Base-by-base conservation (phyloP, 2,888 invertebrate genomes). In the Lithosia quadra region DNA sequence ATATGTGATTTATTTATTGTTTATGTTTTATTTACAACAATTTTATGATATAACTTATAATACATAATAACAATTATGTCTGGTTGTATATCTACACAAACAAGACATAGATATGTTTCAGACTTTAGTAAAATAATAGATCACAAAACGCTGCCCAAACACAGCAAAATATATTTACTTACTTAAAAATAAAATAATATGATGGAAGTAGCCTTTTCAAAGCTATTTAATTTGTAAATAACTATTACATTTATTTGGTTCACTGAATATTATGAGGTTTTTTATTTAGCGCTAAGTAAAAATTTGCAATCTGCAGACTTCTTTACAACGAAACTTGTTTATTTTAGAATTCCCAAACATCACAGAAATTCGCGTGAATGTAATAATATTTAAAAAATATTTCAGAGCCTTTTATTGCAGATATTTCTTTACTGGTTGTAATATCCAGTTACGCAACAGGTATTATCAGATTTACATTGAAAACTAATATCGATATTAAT, bases 71-170 rank as follows among this genome's bases (percentile, higher is more conserved):
- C 84, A 84, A 80, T 85, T 82, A 82, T 81, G 82, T 74, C 80
- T 80, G 80, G 68, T 74, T 79, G 74, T 79, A 81, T 90, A 90
- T 88, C 86, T 90, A 90, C 87, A 88, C 84, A 89, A 89, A 88
- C 87, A 89, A 86, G 88, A 88, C 90, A 90, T 91, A 93, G 94
- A 94, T 94, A 94, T 94, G 94, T 94, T 90, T 91, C 85, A 90
- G 86, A 90, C 87, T 89, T 88, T 83, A 81, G 77, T 82, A 80
- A 78, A 63, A 58, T 68, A 78, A 83, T 76, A 33, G 49, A 70
- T 78, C 72, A 77, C 76, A 78, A 76, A 72, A 69, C 53, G 67
- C 69, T 67, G 66, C 71, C 64, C 53, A 22, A 66, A 61, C 24
- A 22, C 62, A 49, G 36, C 57, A 69, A 79, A 68, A 13, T 49